Conservation (phyloP, 2,113 vertebrate species). For the Lepus timidus region DNA sequence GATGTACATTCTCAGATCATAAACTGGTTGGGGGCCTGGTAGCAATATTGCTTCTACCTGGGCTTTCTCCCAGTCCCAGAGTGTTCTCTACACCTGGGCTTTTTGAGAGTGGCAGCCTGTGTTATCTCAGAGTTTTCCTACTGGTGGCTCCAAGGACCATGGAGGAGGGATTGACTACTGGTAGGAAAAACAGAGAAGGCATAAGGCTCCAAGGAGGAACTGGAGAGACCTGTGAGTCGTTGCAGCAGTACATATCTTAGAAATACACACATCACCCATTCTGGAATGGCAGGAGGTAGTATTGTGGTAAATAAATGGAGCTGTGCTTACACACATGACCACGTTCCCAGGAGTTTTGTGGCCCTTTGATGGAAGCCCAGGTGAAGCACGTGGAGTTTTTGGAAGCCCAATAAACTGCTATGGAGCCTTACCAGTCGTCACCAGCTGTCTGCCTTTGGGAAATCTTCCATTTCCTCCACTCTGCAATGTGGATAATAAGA, state of each 20-base stretch:
- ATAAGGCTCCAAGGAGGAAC: too few species aligned
- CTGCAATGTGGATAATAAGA: neutral
- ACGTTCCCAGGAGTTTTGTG: neutral
- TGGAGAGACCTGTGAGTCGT: too few species aligned
- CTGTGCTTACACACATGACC: neutral
- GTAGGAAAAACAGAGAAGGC: neutral
- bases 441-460: neutral
- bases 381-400: neutral
- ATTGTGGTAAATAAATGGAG: neutral
- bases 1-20: too few species aligned
- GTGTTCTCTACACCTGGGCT: neutral
- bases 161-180: accelerated
- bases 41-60: too few species aligned
- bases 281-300: neutral
- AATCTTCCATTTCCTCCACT: neutral
- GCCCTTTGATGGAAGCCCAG: neutral
- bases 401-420: neutral
- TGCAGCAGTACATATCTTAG: neutral
- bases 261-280: neutral
- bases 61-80: neutral
- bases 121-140: neutral
- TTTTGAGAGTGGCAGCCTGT: neutral
- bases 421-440: neutral
- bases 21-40: neutral
- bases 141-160: neutral